Percentiles rank a stretch among this genome's conserved stretches.
phyloP scores from a whole-genome alignment of 1,140 invertebrate species.

The Venustaconcha ellipsiformis region DNA sequence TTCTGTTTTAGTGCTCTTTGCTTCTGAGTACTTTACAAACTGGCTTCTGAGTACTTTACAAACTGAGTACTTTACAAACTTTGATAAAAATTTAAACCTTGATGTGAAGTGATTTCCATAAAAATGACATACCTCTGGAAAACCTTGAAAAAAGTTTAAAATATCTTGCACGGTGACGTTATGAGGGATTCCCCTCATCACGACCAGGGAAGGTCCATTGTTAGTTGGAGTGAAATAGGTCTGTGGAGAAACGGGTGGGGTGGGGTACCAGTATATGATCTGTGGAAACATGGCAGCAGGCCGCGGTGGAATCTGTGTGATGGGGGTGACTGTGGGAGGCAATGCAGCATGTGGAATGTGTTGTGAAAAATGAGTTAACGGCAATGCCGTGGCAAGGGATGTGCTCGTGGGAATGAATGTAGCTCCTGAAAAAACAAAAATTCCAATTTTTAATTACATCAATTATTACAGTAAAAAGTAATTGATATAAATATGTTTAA shows the following conservation, averaged over 20 bases:
- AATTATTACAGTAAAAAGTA: no score
- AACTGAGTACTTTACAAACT: no score
- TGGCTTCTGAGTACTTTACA: no score
- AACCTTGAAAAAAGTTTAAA: constrained; percentile 70
- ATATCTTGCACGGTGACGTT: constrained; percentile 68
- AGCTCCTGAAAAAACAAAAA: constrained; percentile 3
- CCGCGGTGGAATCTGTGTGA: constrained; percentile 25
- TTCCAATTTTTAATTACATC: no score
- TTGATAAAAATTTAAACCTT: neutral
- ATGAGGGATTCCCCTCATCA: constrained; percentile 71
- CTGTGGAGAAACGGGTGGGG: constrained; percentile 87
- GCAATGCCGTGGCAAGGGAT: constrained; percentile 32
- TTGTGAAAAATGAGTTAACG: constrained; percentile 52
- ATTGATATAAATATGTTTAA: no score
- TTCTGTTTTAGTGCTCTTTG: neutral
- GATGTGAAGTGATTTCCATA: neutral
- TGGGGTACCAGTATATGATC: constrained; percentile 84
- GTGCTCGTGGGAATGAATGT: constrained; percentile 18
- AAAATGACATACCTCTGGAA: constrained; percentile 69
- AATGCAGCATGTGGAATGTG: constrained; percentile 33
- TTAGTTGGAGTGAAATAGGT: constrained; percentile 76
- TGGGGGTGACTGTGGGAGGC: constrained; percentile 35
- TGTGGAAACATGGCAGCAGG: constrained; percentile 54
- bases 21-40: neutral
- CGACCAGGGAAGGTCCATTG: constrained; percentile 70